Evolutionary conservation across 2,797 vertebrate species (phyloP).

Genomic region (Melopsittacus undulatus): DNA sequence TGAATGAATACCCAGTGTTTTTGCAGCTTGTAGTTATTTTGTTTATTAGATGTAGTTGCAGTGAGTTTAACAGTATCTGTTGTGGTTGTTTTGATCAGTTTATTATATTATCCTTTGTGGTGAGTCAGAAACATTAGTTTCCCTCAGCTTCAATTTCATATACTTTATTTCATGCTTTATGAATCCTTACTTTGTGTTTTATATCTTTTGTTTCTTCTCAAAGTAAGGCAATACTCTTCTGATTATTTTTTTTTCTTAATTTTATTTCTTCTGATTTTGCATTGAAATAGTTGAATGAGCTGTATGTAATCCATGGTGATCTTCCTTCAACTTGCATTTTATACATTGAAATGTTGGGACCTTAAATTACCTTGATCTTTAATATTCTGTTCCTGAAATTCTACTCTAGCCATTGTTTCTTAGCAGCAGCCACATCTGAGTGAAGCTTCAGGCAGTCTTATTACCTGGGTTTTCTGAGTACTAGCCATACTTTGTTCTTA

Average conservation of each 20-base stretch:
- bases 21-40: not conserved
- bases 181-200: not conserved
- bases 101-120: not conserved
- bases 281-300: not conserved
- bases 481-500: constrained; percentile 1
- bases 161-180: not conserved
- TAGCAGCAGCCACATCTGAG: constrained; percentile 1
- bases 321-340: not conserved
- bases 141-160: not conserved
- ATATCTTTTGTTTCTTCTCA: not conserved
- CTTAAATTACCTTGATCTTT: not conserved
- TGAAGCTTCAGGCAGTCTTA: not conserved
- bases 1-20: not conserved
- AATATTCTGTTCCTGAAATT: constrained; percentile 1
- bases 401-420: not conserved
- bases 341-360: not conserved
- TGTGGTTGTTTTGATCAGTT: not conserved
- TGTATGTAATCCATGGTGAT: not conserved
- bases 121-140: not conserved
- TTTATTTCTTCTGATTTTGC: not conserved
- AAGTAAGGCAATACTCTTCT: not conserved
- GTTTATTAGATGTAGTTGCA: not conserved
- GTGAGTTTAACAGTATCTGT: not conserved
- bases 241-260: not conserved
- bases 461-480: not conserved